A percentile compares a stretch with the other conserved stretches of the same genome.
These are phyloP conservation scores for Tokudaia muenninki DNA, from an alignment of 2,797 vertebrate genomes.

Conservation along the genomic window DNA sequence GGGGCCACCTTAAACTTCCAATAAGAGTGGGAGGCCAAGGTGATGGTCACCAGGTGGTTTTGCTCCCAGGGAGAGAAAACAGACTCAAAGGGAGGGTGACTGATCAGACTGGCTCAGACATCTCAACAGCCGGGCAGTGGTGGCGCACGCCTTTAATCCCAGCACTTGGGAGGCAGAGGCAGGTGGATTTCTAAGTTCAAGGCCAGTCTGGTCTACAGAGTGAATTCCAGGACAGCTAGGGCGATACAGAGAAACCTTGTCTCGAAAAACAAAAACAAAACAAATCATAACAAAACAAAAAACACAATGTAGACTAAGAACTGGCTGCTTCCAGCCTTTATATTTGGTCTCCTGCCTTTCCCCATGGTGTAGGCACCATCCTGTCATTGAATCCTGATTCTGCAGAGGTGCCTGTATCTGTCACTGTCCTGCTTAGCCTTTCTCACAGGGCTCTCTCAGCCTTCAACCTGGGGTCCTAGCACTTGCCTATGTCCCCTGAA, in stretches of 20 bases:
- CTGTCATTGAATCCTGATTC: not conserved
- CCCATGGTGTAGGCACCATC: accelerated
- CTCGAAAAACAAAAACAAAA: too few relatives aligned
- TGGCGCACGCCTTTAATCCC: too few relatives aligned
- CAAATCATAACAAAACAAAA: too few relatives aligned
- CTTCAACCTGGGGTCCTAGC: not conserved
- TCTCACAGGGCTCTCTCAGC: not conserved
- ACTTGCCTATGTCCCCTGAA: too few relatives aligned
- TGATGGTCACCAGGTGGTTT: accelerated
- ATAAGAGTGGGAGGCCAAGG: too few relatives aligned
- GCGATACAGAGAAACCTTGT: too few relatives aligned
- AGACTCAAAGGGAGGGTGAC: not conserved
- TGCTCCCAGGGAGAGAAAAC: not conserved
- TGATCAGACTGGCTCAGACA: not conserved
- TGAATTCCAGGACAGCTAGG: too few relatives aligned
- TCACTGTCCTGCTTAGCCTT: not conserved
- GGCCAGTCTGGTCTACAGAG: too few relatives aligned
- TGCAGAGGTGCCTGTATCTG: not conserved
- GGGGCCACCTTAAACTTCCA: not conserved
- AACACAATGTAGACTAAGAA: accelerated
- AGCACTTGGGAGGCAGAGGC: too few relatives aligned
- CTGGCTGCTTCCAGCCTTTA: not conserved
- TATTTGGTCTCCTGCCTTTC: not conserved
- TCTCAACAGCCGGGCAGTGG: not conserved
- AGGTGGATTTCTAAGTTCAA: too few relatives aligned